phyloP scores from a whole-genome alignment of 2,888 invertebrate genomes.

The Leptodirus hochenwartii region DNA sequence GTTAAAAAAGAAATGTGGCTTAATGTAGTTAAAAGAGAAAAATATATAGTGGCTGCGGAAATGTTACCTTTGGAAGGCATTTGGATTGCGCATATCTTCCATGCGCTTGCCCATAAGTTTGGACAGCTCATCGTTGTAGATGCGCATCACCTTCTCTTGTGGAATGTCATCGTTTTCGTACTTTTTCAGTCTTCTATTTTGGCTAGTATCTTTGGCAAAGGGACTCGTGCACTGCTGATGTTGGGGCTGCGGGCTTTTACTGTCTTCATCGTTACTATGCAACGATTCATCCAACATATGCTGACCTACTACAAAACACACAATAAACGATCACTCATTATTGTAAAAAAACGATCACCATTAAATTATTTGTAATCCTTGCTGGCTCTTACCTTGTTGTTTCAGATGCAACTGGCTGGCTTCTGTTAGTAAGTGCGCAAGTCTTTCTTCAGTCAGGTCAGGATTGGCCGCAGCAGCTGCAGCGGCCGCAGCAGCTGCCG shows the following conservation, averaged over 20 bases:
- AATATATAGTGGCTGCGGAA: no score
- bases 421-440: slow-evolving; percentile 84
- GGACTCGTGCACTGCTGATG: slow-evolving; percentile 66
- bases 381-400: slow-evolving; percentile 27
- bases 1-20: slow-evolving; percentile 5
- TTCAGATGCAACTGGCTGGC: slow-evolving; percentile 77
- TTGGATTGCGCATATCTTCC: slow-evolving; percentile 54
- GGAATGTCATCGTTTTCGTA: slow-evolving; percentile 90
- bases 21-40: background rate
- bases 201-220: slow-evolving; percentile 51
- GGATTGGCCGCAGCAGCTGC: slow-evolving; percentile 16
- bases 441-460: slow-evolving; percentile 74
- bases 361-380: slow-evolving; percentile 21
- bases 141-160: slow-evolving; percentile 86
- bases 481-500: slow-evolving; percentile 8
- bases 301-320: slow-evolving; percentile 13
- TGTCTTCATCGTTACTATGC: slow-evolving; percentile 64
- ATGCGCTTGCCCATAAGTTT: slow-evolving; percentile 73
- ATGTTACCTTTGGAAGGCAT: slow-evolving; percentile 67
- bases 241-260: slow-evolving; percentile 66
- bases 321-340: no score
- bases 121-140: slow-evolving; percentile 88
- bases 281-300: slow-evolving; percentile 36
- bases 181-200: slow-evolving; percentile 61
- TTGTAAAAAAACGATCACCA: background rate